phyloP scores from a whole-genome alignment of 2,888 invertebrate species.

The Chalcosyrphus nemorum region DNA sequence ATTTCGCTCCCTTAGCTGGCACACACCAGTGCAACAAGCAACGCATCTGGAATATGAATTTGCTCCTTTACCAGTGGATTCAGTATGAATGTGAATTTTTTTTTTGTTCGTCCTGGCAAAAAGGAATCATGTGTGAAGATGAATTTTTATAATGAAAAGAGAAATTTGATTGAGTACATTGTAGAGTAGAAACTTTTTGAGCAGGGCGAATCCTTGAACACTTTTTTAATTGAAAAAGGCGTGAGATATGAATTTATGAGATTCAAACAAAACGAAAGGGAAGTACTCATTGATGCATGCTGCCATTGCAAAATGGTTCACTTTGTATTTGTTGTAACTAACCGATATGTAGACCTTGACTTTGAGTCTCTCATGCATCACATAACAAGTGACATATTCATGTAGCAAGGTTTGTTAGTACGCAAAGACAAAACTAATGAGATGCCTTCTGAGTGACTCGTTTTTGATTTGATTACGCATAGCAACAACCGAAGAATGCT shows the following conservation, averaged over 20 bases:
- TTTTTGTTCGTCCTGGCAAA: neutral
- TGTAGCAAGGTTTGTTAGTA: too few relatives aligned
- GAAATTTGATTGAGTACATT: constrained; percentile 50
- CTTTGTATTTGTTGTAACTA: too few relatives aligned
- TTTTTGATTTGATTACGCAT: too few relatives aligned
- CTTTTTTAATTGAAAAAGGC: constrained; percentile 39
- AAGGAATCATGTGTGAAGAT: constrained; percentile 50
- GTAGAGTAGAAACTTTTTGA: neutral
- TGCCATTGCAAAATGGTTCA: neutral
- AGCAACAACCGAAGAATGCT: too few relatives aligned
- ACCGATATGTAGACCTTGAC: too few relatives aligned
- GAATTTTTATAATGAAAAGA: constrained; percentile 52
- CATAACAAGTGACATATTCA: too few relatives aligned
- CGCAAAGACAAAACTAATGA: too few relatives aligned
- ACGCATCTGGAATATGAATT: constrained; percentile 58
- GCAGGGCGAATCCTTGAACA: constrained; percentile 13
- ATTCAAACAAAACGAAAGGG: neutral
- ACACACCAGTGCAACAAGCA: constrained; percentile 56
- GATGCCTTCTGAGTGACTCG: too few relatives aligned
- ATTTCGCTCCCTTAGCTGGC: constrained; percentile 7
- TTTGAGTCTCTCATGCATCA: too few relatives aligned
- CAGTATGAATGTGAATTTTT: constrained; percentile 7
- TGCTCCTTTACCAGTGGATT: constrained; percentile 22
- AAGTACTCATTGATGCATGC: neutral
- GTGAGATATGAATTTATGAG: constrained; percentile 26